Evolutionary conservation across 2,113 vertebrate genomes (phyloP).

Genomic region (Saimiri boliviensis): DNA sequence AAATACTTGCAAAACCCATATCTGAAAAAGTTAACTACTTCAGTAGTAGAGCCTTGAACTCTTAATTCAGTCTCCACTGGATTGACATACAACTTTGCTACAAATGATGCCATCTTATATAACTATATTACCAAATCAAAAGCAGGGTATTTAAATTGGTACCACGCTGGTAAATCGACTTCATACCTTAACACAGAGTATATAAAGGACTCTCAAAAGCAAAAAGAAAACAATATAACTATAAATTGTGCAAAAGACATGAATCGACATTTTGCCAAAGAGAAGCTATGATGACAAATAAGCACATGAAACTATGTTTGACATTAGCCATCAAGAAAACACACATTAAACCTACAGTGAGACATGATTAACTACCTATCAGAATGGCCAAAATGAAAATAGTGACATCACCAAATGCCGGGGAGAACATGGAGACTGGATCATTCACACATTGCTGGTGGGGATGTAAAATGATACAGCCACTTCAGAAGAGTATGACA

Average conservation of each 20-base stretch:
- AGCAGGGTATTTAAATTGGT: not conserved
- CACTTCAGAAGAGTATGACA: not conserved
- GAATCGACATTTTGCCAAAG: not conserved
- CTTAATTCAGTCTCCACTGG: not conserved
- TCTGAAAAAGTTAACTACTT: not conserved
- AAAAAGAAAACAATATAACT: not conserved
- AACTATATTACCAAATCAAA: not conserved
- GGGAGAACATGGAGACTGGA: not conserved
- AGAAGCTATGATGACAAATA: not conserved
- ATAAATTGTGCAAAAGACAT: not conserved
- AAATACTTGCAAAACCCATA: not conserved
- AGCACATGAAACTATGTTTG: not conserved
- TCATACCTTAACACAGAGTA: not conserved
- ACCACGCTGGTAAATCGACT: not conserved
- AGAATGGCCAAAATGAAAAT: slow-evolving; percentile 22
- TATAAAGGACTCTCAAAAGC: not conserved
- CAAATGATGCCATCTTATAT: not conserved
- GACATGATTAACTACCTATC: not conserved
- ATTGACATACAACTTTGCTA: not conserved
- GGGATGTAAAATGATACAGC: not conserved
- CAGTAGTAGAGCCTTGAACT: not conserved
- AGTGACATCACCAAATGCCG: not conserved
- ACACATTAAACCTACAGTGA: not conserved
- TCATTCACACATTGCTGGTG: not conserved
- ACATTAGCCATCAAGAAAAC: not conserved